Evolutionary conservation across 2,113 vertebrate species (phyloP), one percentile per base, ranked within the genome.

Genomic region (Lates calcarifer): DNA sequence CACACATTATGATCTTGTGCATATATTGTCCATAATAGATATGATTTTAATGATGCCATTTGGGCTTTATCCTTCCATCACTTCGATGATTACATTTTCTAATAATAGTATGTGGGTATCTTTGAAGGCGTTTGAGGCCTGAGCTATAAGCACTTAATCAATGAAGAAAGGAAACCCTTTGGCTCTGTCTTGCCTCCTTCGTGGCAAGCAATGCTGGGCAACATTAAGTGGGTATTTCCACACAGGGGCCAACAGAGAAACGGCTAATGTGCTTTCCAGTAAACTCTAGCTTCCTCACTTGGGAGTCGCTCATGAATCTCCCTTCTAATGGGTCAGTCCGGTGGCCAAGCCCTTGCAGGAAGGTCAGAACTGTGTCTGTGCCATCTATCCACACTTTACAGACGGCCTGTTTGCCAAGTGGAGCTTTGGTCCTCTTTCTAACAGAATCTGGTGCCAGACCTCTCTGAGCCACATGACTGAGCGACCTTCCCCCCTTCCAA

Each of bases 341-440:
- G 45, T 79, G 83, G 86, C 87, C 82, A 80, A 91, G 91, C 87
- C 83, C 86, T 91, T 91, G 87, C 76, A 86, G 83, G 90, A 93
- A 93, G 92, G 91, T 94, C 91, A 92, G 63, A 68, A 79, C 74
- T 33, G 76, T 47, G 77, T 81, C 76, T 66, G 41, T 89, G 87
- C 75, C 78, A 68, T 86, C 61, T 62, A 39, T 72, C 79, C 74
- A 20, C 66, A 58, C 73, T 79, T 75, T 31, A 71, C 43, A 67
- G 62, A 64, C 33, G 57, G 61, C 55, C 57, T 15, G 56, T 33
- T 60, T 81, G 79, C 89, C 83, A 78, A 81, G 79, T 78, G 56
- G 49, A 73, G 77, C 79, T 77, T 73, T 72, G 79, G 62, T 82
- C 76, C 56, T 76, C 65, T 74, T 76, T 86, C 87, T 62, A 55